phyloP scores from a whole-genome alignment of 2,113 vertebrate genomes.

The Rhynchomys soricoides region DNA sequence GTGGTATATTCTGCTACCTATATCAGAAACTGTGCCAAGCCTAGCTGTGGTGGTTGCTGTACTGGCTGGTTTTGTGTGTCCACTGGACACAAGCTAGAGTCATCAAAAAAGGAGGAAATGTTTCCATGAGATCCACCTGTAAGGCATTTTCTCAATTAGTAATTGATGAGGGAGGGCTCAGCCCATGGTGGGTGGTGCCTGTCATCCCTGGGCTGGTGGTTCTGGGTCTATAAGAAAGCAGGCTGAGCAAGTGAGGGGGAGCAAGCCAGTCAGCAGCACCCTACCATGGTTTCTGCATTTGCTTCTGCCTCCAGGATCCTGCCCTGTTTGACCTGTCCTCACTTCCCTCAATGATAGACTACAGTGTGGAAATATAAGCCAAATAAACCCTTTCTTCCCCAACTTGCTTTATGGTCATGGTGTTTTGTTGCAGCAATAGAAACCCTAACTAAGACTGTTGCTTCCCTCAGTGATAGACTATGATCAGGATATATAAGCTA shows the following conservation, averaged over 20 bases:
- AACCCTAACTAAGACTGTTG: no score
- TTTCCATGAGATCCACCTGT: no score
- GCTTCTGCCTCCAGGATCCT: background rate
- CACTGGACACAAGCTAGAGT: background rate
- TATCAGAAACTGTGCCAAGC: constrained; percentile 1
- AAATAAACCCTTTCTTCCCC: background rate
- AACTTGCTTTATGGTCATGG: background rate
- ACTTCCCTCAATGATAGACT: background rate
- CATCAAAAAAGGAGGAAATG: no score
- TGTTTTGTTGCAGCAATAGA: background rate
- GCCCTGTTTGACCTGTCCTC: background rate
- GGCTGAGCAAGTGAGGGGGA: background rate
- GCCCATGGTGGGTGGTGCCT: background rate
- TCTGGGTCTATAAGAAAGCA: background rate
- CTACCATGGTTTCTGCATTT: background rate
- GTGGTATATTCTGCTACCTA: background rate
- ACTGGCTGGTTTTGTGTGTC: background rate
- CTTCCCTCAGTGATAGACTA: background rate
- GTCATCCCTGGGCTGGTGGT: background rate
- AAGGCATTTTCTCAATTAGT: no score
- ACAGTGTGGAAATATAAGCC: background rate
- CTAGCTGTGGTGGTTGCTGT: background rate
- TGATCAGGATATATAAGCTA: background rate
- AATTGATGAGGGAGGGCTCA: no score
- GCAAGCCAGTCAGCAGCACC: background rate